Evolutionary conservation across 2,888 invertebrate genomes (phyloP).

Genomic region (Seira sanloemensis): DNA sequence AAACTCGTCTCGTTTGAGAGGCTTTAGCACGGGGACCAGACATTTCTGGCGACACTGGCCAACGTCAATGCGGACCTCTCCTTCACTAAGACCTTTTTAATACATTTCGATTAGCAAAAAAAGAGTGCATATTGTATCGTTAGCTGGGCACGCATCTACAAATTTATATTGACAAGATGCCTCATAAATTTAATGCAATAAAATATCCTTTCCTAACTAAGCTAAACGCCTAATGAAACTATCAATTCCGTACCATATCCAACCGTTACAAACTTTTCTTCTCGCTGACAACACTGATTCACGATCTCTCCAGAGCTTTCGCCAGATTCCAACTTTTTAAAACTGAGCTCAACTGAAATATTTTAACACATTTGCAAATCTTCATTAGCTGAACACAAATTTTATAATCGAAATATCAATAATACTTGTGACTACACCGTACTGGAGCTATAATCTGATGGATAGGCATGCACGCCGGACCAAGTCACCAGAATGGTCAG

Average conservation of each 20-base stretch:
- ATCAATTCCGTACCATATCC: constrained; percentile 71
- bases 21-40: constrained; percentile 42
- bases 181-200: background rate
- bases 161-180: background rate
- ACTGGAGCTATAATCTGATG: constrained; percentile 34
- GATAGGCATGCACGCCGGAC: constrained; percentile 10
- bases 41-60: constrained; percentile 70
- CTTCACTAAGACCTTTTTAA: constrained; percentile 62
- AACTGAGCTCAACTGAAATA: constrained; percentile 60
- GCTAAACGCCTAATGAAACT: background rate
- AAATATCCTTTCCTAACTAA: too few species aligned
- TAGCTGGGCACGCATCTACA: too few species aligned
- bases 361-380: background rate
- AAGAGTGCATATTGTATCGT: too few species aligned
- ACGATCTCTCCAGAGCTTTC: constrained; percentile 71
- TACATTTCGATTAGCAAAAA: background rate
- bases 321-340: constrained; percentile 67
- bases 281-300: constrained; percentile 73
- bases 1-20: constrained; percentile 70
- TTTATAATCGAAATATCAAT: background rate
- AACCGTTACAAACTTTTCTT: constrained; percentile 69
- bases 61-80: constrained; percentile 66
- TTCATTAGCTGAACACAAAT: background rate
- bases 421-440: background rate
- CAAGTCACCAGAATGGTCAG: background rate